Conservation (phyloP, 2,113 vertebrate genomes). For the Promerops cafer region DNA sequence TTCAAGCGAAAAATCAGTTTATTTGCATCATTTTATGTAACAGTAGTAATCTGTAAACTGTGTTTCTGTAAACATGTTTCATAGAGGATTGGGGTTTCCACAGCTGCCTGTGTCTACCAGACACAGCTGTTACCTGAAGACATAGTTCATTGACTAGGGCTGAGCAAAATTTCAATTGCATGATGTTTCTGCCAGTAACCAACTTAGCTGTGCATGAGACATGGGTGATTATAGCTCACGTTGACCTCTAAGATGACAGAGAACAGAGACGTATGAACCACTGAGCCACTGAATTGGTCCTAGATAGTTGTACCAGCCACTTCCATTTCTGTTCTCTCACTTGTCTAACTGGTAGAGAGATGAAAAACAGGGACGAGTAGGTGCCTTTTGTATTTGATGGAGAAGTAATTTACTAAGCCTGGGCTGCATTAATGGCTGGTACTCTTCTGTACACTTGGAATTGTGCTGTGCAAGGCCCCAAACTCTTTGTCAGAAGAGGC, state of each 20-base stretch:
- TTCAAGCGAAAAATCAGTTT: background rate
- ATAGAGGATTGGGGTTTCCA: background rate
- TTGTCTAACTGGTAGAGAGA: background rate
- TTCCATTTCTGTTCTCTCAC: background rate
- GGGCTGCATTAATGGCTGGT: background rate
- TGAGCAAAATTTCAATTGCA: background rate
- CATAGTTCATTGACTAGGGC: background rate
- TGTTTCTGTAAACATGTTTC: background rate
- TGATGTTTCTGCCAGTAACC: background rate
- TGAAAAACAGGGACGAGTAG: background rate
- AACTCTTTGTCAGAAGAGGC: accelerated
- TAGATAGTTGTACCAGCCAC: background rate
- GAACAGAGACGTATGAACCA: background rate
- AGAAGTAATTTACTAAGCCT: background rate
- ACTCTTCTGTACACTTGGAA: background rate
- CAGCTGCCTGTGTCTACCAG: background rate
- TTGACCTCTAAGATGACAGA: background rate
- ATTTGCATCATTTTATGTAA: background rate
- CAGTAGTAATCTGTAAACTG: background rate
- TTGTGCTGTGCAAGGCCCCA: background rate
- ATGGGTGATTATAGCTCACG: background rate
- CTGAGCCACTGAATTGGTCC: background rate
- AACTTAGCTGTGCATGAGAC: background rate
- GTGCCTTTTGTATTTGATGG: background rate
- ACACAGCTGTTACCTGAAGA: background rate